phyloP scores from a whole-genome alignment of 2,113 vertebrate genomes.

The Chiloscyllium plagiosum region DNA sequence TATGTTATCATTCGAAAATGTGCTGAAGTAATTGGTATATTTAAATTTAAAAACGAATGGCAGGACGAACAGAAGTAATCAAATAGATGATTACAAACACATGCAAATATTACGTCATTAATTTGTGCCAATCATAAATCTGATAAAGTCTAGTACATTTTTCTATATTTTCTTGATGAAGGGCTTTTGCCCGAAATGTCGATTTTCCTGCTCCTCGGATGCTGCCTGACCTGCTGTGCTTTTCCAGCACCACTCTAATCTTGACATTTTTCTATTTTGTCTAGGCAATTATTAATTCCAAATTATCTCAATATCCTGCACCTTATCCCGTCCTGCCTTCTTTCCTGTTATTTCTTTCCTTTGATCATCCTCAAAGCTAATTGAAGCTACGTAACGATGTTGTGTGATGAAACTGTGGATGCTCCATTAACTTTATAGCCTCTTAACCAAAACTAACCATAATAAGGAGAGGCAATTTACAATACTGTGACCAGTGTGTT shows the following conservation, averaged over 20 bases:
- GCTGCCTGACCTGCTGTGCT: no score
- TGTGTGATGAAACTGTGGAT: neutral
- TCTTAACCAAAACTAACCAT: neutral
- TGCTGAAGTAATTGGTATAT: neutral
- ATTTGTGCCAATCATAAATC: neutral
- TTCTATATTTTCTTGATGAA: neutral
- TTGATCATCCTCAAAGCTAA: neutral
- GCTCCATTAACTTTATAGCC: neutral
- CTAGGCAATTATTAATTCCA: neutral
- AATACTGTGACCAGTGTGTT: neutral
- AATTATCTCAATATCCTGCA: neutral
- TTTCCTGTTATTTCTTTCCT: neutral
- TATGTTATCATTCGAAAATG: neutral
- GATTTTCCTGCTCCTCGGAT: no score
- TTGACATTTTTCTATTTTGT: neutral
- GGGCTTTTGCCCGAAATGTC: no score
- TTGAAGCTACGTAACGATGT: neutral
- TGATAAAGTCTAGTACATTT: neutral
- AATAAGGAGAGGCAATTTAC: neutral
- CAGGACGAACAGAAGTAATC: neutral
- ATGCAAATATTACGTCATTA: neutral
- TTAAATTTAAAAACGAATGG: neutral
- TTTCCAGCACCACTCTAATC: no score
- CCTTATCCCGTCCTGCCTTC: neutral
- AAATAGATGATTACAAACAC: neutral